Evolutionary conservation across 2,797 vertebrate genomes (phyloP).

Genomic region (Champsocephalus esox): DNA sequence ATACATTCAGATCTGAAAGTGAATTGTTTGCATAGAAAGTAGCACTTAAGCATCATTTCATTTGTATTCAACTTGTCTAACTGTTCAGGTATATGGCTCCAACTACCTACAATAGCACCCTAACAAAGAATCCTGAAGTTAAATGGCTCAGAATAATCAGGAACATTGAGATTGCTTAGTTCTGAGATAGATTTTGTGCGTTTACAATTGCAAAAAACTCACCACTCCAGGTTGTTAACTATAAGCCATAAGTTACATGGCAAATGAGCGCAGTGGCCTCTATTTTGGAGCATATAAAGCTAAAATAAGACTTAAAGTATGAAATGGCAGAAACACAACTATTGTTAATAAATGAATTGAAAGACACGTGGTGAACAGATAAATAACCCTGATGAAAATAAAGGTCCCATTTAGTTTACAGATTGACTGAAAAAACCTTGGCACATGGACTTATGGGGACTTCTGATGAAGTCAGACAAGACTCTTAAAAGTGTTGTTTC

Average conservation of each 20-base stretch:
- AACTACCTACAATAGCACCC: conserved; percentile 48
- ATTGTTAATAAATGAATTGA: conserved; percentile 51
- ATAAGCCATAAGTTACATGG: conserved; percentile 5
- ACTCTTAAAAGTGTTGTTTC: conserved; percentile 62
- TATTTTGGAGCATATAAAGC: conserved; percentile 6
- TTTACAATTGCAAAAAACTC: conserved; percentile 17
- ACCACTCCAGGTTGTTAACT: conserved; percentile 1
- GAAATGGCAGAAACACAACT: conserved; percentile 22
- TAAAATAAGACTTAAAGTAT: conserved; percentile 25
- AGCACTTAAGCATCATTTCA: conserved; percentile 28
- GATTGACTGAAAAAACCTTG: conserved; percentile 67
- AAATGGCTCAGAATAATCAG: conserved; percentile 59
- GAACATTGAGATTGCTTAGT: conserved; percentile 30
- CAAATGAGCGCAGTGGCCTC: conserved; percentile 11
- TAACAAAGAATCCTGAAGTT: conserved; percentile 29
- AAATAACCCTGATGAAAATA: conserved; percentile 73
- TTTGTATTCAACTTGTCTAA: conserved; percentile 14
- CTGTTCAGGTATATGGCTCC: conserved; percentile 36
- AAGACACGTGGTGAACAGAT: conserved; percentile 69
- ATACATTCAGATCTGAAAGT: conserved; percentile 59
- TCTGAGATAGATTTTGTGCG: conserved; percentile 8
- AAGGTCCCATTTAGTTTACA: conserved; percentile 63
- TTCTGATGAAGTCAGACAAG: conserved; percentile 67
- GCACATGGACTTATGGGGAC: conserved; percentile 68
- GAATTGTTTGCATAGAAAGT: conserved; percentile 70